These are phyloP conservation scores for Agelastica alni DNA, from an alignment of 2,888 invertebrate species.

Conservation along the genomic window DNA sequence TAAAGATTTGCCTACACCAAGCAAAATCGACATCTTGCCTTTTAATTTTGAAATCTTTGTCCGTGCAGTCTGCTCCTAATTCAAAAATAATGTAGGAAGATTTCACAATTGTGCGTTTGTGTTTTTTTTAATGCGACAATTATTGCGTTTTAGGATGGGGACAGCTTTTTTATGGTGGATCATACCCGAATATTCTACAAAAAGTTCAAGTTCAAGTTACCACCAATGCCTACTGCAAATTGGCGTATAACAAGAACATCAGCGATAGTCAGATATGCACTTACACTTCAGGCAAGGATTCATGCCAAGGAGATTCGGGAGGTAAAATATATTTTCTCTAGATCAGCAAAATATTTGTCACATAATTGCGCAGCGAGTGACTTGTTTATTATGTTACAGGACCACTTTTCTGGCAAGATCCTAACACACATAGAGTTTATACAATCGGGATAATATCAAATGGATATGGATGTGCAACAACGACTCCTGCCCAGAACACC, in stretches of 20 bases:
- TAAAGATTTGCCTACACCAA: no score
- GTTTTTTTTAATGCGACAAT: no score
- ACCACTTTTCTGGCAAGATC: slow-evolving; percentile 57
- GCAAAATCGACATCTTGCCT: no score
- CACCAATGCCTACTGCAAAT: slow-evolving; percentile 55
- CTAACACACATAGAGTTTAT: slow-evolving; percentile 51
- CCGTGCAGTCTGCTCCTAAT: no score
- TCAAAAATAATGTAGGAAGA: no score
- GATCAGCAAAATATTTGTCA: no score
- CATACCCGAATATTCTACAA: slow-evolving; percentile 57
- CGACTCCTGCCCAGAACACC: slow-evolving; percentile 61
- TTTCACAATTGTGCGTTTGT: no score
- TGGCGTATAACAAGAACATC: slow-evolving; percentile 31
- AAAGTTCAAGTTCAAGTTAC: slow-evolving; percentile 62
- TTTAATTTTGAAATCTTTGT: no score
- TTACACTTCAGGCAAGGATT: slow-evolving; percentile 41
- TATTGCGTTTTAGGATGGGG: slow-evolving; percentile 66
- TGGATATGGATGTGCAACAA: slow-evolving; percentile 62
- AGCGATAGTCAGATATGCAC: slow-evolving; percentile 47
- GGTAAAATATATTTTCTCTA: slow-evolving; percentile 28
- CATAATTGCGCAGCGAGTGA: no score
- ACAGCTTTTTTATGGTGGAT: slow-evolving; percentile 58
- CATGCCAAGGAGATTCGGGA: slow-evolving; percentile 47
- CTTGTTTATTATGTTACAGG: slow-evolving; percentile 36
- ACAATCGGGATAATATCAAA: slow-evolving; percentile 61